These are phyloP conservation scores for Azorinus chamasolen DNA, from an alignment of 2,888 invertebrate genomes.

Conservation along the genomic window DNA sequence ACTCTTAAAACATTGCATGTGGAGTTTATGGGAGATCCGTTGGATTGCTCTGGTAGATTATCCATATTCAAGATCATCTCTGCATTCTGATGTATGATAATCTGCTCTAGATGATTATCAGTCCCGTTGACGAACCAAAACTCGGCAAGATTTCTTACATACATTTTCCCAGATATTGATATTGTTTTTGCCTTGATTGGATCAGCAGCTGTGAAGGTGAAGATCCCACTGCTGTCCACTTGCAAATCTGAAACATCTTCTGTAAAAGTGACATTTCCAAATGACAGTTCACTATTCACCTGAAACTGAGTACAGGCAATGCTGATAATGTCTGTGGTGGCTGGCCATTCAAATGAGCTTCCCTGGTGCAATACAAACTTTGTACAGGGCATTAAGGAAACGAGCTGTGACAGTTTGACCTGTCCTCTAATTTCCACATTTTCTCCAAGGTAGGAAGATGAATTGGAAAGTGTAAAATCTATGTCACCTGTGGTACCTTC, in stretches of 20 bases:
- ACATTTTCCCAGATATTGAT: slow-evolving; percentile 62
- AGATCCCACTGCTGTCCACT: slow-evolving; percentile 63
- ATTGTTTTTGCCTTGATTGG: slow-evolving; percentile 60
- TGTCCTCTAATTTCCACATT: slow-evolving; percentile 59
- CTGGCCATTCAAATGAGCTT: slow-evolving; percentile 53
- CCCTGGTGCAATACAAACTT: slow-evolving; percentile 57
- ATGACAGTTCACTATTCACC: slow-evolving; percentile 66
- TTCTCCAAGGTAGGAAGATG: slow-evolving; percentile 52
- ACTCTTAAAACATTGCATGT: slow-evolving; percentile 61
- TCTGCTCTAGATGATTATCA: slow-evolving; percentile 51
- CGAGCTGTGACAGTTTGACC: slow-evolving; percentile 56
- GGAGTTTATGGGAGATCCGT: slow-evolving; percentile 21
- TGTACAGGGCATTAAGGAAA: slow-evolving; percentile 58
- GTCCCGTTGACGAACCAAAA: slow-evolving; percentile 55
- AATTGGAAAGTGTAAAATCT: too few species aligned
- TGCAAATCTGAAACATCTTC: slow-evolving; percentile 51
- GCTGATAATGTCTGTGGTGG: slow-evolving; percentile 43
- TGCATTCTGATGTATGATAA: slow-evolving; percentile 59
- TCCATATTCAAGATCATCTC: slow-evolving; percentile 53
- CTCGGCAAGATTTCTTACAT: slow-evolving; percentile 62
- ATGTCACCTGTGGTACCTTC: too few species aligned
- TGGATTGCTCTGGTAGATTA: slow-evolving; percentile 21
- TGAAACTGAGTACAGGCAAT: slow-evolving; percentile 67
- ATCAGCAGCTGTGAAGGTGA: slow-evolving; percentile 60
- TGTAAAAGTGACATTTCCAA: slow-evolving; percentile 65